Evolutionary conservation across 30 jellyfish, hydroid and myxozoan species (phyloP).

Genomic region (Clytia hemisphaerica): DNA sequence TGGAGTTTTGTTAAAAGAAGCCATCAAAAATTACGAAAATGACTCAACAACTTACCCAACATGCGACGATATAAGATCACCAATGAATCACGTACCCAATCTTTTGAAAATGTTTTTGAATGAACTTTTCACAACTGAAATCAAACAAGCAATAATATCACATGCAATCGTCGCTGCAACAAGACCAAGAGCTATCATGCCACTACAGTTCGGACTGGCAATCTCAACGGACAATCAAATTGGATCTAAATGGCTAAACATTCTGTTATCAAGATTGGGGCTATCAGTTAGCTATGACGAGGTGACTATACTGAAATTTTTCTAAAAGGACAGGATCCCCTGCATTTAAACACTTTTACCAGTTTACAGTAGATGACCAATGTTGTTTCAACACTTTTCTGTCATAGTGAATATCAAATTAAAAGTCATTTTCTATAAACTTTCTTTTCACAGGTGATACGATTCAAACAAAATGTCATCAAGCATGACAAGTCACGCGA

Average conservation of each 20-base stretch:
- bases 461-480: background rate
- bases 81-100: background rate
- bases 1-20: background rate
- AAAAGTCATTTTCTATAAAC: background rate
- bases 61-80: background rate
- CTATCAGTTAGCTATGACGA: background rate
- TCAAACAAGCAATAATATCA: background rate
- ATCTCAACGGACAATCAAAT: background rate
- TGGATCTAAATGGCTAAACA: background rate
- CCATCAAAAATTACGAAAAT: background rate
- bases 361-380: too few relatives aligned
- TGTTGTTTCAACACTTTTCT: too few relatives aligned
- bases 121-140: background rate
- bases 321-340: too few relatives aligned
- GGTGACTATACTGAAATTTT: too few relatives aligned
- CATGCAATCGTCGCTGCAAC: too few relatives aligned
- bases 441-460: background rate
- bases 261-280: background rate
- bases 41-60: background rate
- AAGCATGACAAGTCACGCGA: background rate
- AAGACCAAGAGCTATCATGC: slow-evolving; percentile 7
- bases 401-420: too few relatives aligned
- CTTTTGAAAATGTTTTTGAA: background rate
- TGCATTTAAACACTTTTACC: too few relatives aligned
- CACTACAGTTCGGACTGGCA: background rate